These are phyloP conservation scores for Sarcophaga subvicina DNA, from an alignment of 2,888 invertebrate genomes.

Conservation along the genomic window DNA sequence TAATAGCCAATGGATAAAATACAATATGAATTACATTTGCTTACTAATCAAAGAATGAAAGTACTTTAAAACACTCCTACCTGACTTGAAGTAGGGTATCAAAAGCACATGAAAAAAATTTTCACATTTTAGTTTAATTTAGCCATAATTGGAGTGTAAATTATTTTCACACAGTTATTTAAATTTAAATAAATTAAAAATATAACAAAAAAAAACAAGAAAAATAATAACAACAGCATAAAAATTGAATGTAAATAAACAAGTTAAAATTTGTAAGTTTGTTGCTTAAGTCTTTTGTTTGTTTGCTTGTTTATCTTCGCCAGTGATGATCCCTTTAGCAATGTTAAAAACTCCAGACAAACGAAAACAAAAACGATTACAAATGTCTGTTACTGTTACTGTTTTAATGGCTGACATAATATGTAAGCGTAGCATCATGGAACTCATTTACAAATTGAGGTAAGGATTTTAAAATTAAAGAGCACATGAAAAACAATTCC, in stretches of 20 bases:
- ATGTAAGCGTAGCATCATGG: neutral
- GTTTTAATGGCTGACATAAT: neutral
- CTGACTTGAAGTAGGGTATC: neutral
- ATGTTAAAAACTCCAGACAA: neutral
- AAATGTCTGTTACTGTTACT: neutral
- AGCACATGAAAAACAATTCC: neutral
- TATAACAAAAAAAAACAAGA: neutral
- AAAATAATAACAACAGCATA: neutral
- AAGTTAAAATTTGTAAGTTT: slow-evolving; percentile 39
- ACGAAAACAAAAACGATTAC: neutral
- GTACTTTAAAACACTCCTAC: too few relatives aligned
- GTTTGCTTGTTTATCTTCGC: neutral
- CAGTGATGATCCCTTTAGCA: neutral
- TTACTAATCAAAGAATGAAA: too few relatives aligned
- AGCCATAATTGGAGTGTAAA: neutral
- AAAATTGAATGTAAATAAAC: neutral
- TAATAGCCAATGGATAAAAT: too few relatives aligned
- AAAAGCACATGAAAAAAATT: neutral
- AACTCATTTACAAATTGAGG: neutral
- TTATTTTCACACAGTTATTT: neutral
- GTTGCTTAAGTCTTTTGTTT: slow-evolving; percentile 49
- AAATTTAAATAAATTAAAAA: neutral
- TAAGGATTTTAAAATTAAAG: neutral
- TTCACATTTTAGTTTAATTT: neutral
- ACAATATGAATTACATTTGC: too few relatives aligned